Percentiles rank a stretch among this genome's conserved stretches.
Conservation (phyloP, 2,888 invertebrate genomes). For the Atethmia centrago region DNA sequence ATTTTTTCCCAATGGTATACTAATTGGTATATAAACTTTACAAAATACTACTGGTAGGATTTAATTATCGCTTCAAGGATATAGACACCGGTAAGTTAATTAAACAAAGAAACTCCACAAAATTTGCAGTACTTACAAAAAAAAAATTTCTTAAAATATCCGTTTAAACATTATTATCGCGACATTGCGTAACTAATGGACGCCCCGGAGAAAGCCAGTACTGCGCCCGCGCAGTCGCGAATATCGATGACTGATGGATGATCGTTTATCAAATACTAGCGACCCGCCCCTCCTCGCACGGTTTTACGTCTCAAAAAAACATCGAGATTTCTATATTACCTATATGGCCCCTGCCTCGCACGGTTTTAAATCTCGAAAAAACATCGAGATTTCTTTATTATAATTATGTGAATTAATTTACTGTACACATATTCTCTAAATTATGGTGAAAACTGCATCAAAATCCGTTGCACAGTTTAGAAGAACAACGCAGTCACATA, state of each 20-base stretch:
- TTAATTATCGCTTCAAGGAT: slow-evolving; percentile 4
- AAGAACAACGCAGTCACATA: not conserved
- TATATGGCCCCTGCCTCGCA: too few relatives aligned
- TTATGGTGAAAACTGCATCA: not conserved
- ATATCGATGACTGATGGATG: slow-evolving; percentile 59
- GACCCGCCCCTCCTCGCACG: not conserved
- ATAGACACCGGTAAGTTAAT: slow-evolving; percentile 1
- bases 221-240: slow-evolving; percentile 30
- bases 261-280: slow-evolving; percentile 36
- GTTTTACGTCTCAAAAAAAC: not conserved
- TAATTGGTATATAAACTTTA: not conserved
- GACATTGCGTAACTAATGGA: slow-evolving; percentile 56
- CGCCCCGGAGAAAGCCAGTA: slow-evolving; percentile 62
- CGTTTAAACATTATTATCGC: slow-evolving; percentile 50
- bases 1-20: not conserved
- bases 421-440: not conserved
- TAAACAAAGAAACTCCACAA: slow-evolving; percentile 13
- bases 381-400: too few relatives aligned
- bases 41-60: not conserved
- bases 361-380: too few relatives aligned
- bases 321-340: too few relatives aligned
- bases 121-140: slow-evolving; percentile 26
- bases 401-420: too few relatives aligned
- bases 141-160: slow-evolving; percentile 48
- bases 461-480: not conserved